Evolutionary conservation across 2,888 invertebrate species (phyloP), one percentile per base, ranked within the genome.

Genomic region (Acheta domesticus): DNA sequence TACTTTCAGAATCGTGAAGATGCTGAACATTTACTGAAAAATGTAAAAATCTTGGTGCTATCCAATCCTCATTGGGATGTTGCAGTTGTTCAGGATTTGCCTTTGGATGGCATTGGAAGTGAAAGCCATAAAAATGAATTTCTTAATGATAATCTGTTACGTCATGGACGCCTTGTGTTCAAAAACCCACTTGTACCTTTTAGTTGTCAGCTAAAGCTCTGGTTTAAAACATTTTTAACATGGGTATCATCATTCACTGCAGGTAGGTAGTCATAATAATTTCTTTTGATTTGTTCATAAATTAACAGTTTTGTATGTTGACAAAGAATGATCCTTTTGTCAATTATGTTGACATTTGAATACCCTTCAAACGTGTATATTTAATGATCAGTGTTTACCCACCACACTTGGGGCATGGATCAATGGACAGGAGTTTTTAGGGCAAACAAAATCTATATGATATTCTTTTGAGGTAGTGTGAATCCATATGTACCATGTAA

Each of bases 41-140:
- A 62, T n/a, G 5, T 62, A 62, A 62, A 62, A 62, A 19, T 62
- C 4, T n/a, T 62, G n/a, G 62, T 62, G 16, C n/a, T n/a, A 62
- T 62, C n/a, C 16, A 62, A 62, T 62, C 62, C 62, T 62, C 62
- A 62, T 62, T 62, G 62, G 62, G 62, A 62, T 62, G n/a, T 62
- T 12, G n/a, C 62, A 19, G n/a, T 62, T 3, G 16, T 62, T 62
- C 62, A 62, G 62, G 62, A 62, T 19, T 36, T 36, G 8, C 4
- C 14, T 62, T 62, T 19, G 16, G n/a, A n/a, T 62, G 14, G 4
- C 4, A 62, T 62, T 4, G n/a, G n/a, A 62, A 62, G 5, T 62
- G 62, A 62, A 62, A 62, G 12, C 62, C 14, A 62, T 36, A 36
- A 8, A 36, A 36, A 36, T 36, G 36, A 36, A 36, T 36, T 36